Conservation (phyloP, 2,888 invertebrate species). For the Vesta saturnalis region DNA sequence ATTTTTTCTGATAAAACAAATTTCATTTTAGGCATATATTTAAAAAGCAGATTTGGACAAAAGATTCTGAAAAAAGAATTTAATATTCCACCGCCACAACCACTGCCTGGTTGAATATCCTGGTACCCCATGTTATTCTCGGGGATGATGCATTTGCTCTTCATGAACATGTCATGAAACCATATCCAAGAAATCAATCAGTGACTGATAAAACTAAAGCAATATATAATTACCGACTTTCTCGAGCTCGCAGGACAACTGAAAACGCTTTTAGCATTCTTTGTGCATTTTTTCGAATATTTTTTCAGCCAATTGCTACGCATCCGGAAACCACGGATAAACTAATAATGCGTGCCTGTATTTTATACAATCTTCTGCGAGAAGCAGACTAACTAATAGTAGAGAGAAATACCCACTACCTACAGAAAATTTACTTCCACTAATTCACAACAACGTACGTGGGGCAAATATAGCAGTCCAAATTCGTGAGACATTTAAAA, state of each 20-base stretch:
- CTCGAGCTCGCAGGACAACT: conserved; percentile 33
- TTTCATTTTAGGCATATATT: conserved; percentile 39
- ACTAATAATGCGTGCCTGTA: conserved; percentile 41
- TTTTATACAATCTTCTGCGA: conserved; percentile 47
- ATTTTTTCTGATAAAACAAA: too few species aligned
- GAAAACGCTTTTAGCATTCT: too few species aligned
- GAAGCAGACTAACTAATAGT: conserved; percentile 15
- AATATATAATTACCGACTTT: conserved; percentile 50
- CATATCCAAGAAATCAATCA: too few species aligned
- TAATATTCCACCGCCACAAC: conserved; percentile 16
- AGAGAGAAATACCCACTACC: not conserved
- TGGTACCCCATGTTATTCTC: conserved; percentile 23
- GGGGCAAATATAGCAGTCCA: not conserved
- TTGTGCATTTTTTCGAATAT: too few species aligned
- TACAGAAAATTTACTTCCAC: too few species aligned
- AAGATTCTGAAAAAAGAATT: too few species aligned
- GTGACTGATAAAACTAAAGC: too few species aligned
- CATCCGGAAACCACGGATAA: conserved; percentile 41
- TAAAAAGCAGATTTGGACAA: conserved; percentile 41
- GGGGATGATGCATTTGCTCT: too few species aligned
- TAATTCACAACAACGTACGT: too few species aligned
- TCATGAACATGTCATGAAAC: conserved; percentile 47
- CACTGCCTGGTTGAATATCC: conserved; percentile 38
- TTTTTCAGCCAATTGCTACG: conserved; percentile 42
- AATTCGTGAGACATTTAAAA: conserved; percentile 6